Percentiles rank a stretch among this genome's conserved stretches.
phyloP scores from a whole-genome alignment of 2,797 vertebrate species.

The Hippocampus kuda region DNA sequence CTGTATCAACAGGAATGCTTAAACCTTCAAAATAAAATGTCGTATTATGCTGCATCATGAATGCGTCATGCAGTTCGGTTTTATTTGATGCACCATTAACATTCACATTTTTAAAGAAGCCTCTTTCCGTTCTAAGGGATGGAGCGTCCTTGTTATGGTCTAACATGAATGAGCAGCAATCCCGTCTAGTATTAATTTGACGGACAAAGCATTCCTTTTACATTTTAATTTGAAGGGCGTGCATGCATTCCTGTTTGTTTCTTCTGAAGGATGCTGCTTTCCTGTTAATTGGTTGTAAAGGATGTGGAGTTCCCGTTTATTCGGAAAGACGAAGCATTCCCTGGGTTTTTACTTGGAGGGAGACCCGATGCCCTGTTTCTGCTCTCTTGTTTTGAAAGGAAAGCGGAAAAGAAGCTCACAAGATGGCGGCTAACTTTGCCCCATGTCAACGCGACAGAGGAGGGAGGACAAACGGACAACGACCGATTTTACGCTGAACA shows the following conservation, averaged over 20 bases:
- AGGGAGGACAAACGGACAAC: slow-evolving; percentile 41
- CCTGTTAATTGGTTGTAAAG: too few relatives aligned
- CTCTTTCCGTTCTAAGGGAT: too few relatives aligned
- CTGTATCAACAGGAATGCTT: too few relatives aligned
- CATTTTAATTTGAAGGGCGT: not conserved
- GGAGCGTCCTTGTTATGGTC: too few relatives aligned
- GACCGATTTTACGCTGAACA: slow-evolving; percentile 33
- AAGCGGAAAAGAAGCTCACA: slow-evolving; percentile 10
- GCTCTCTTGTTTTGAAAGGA: slow-evolving; percentile 37
- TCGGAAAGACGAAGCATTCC: too few relatives aligned
- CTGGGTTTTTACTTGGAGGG: not conserved
- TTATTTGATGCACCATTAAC: too few relatives aligned
- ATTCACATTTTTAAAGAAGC: too few relatives aligned
- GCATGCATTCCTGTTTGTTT: not conserved
- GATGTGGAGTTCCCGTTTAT: too few relatives aligned
- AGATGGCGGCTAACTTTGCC: not conserved
- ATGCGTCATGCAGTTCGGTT: too few relatives aligned
- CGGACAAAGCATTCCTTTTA: not conserved
- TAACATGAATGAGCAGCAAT: not conserved
- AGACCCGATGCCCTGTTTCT: too few relatives aligned
- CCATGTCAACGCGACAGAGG: not conserved
- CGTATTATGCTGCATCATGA: too few relatives aligned
- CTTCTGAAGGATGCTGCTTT: not conserved
- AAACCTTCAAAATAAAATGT: not conserved
- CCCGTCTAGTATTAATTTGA: not conserved